These are phyloP conservation scores for Folsomia candida DNA, from an alignment of 2,888 invertebrate species.

Conservation along the genomic window DNA sequence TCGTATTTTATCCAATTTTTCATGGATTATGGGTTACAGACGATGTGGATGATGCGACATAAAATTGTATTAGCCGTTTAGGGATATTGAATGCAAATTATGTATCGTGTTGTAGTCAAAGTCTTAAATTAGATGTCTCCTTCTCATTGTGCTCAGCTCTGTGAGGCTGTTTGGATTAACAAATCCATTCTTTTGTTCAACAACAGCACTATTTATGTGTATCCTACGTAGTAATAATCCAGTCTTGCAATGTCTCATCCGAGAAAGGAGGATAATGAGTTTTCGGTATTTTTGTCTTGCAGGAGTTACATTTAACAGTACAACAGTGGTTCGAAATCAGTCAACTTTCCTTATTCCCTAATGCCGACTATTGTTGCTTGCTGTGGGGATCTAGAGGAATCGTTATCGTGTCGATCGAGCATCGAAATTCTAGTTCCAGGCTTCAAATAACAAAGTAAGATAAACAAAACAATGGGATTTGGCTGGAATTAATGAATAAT, in stretches of 20 bases:
- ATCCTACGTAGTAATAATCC: too few species aligned
- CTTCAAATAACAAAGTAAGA: not conserved
- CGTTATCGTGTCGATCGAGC: not conserved
- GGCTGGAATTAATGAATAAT: not conserved
- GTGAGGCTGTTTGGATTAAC: not conserved
- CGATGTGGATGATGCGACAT: not conserved
- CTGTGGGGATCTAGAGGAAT: conserved; percentile 18
- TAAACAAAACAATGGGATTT: not conserved
- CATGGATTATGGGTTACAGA: conserved; percentile 1
- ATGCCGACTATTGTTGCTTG: not conserved
- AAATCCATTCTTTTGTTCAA: too few species aligned
- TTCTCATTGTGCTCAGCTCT: too few species aligned
- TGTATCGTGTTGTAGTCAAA: too few species aligned
- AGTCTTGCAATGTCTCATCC: too few species aligned
- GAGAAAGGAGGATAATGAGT: too few species aligned
- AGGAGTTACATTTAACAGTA: not conserved
- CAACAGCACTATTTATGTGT: too few species aligned
- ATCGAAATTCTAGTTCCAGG: too few species aligned
- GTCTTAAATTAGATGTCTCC: too few species aligned
- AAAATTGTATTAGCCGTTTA: too few species aligned
- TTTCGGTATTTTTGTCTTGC: too few species aligned
- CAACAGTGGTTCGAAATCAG: conserved; percentile 2
- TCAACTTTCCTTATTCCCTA: not conserved
- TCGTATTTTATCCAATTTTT: not conserved
- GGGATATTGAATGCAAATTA: too few species aligned